Base-by-base conservation (phyloP, 2,888 invertebrate species). In the Thumatha senex region DNA sequence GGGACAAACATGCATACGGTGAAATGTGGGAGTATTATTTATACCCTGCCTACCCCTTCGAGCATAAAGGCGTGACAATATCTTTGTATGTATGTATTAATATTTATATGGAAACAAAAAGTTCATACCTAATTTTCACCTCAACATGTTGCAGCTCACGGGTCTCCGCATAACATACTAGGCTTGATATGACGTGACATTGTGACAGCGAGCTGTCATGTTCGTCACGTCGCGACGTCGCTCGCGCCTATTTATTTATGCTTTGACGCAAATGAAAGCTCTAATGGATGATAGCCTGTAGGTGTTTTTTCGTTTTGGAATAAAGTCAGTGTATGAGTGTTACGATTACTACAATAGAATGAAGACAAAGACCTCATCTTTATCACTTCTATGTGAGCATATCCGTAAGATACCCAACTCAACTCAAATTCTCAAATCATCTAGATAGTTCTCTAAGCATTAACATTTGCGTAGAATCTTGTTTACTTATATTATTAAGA, bases 161-260 rank as follows among this genome's bases (percentile, higher is more conserved):
- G 48, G 51, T 34, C 51, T 39, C 41, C 49, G 29, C 45, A 56
- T 51, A 51, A 34, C 52, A 39, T 39, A 51, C 48, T 29, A 7
- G 45, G 51, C 49, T 46, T 48, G 48, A 57, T 46, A 31, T 56
- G 61, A 55, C 67, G 53, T 63, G 61, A 52, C 63, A 57, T 58
- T 63, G 66, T 77, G 80, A 78, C 80, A 75, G 64, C 60, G 29
- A 35, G 59, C 70, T 75, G 81, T 76, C 78, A 76, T 71, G 76
- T 41, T 47, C 61, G 48, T 58, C 53, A 57, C 67, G 54, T 61
- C 61, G 57, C 48, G 51, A 57, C 67, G 54, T 61, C 61, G 57
- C 48, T 48, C 48, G 46, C 43, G 51, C 45, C 65, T 61, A 67
- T 61, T 72, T 63, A 67, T 67, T 63, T 66, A 63, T 58, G 51